Conservation (phyloP, 1,140 invertebrate genomes). For the Oryzaephilus surinamensis region DNA sequence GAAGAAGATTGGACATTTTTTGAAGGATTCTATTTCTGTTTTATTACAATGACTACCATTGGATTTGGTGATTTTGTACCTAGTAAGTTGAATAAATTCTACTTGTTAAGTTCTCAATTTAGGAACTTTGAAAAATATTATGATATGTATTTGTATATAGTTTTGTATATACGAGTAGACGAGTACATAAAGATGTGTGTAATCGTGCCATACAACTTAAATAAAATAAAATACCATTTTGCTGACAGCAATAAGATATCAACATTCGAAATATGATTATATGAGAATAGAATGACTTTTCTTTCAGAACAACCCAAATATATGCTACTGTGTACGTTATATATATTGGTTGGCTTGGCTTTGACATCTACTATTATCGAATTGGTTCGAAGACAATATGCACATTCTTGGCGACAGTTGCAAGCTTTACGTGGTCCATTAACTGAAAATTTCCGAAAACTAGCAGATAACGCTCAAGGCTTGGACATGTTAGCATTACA, state of each 20-base stretch:
- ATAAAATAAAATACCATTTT: too few species aligned
- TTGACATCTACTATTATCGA: slow-evolving; percentile 92
- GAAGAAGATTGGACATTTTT: slow-evolving; percentile 85
- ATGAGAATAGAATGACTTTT: slow-evolving; percentile 3
- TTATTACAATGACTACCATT: slow-evolving; percentile 91
- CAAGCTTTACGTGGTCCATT: slow-evolving; percentile 67
- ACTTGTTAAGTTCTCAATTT: too few species aligned
- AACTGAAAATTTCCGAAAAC: slow-evolving; percentile 60
- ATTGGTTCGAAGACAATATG: slow-evolving; percentile 72
- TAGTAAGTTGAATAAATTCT: slow-evolving; percentile 63
- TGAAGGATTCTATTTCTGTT: slow-evolving; percentile 89
- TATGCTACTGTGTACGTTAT: slow-evolving; percentile 81
- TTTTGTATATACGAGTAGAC: too few species aligned
- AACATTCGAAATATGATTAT: neutral
- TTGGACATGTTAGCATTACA: slow-evolving; percentile 58
- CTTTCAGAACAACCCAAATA: slow-evolving; percentile 69
- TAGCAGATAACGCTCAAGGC: slow-evolving; percentile 62
- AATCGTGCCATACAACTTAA: too few species aligned
- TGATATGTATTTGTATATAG: too few species aligned
- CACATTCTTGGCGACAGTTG: slow-evolving; percentile 70
- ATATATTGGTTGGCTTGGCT: slow-evolving; percentile 87
- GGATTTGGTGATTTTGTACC: slow-evolving; percentile 88
- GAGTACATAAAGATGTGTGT: too few species aligned
- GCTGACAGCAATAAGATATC: too few species aligned
- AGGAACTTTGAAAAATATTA: too few species aligned